Conservation (phyloP, 2,888 invertebrate species). For the Diogma glabrata region DNA sequence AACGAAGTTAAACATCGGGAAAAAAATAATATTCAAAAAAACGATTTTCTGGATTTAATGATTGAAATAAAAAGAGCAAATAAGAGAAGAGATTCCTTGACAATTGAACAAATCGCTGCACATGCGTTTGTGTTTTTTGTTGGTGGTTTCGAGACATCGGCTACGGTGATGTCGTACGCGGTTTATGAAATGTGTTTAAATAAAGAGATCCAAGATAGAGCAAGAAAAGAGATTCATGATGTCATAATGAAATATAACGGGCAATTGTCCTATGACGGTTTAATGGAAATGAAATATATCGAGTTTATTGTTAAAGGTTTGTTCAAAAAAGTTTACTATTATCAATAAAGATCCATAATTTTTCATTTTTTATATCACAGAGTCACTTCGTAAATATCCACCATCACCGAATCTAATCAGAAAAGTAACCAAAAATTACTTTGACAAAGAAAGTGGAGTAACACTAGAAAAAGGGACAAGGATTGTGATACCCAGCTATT, state of each 20-base stretch:
- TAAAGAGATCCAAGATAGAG: conserved; percentile 39
- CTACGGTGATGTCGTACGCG: conserved; percentile 43
- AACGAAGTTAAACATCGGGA: conserved; percentile 33
- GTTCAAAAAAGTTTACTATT: not conserved
- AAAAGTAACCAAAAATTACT: not conserved
- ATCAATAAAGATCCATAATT: too few relatives aligned
- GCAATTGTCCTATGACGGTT: conserved; percentile 41
- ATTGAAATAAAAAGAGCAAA: conserved; percentile 31
- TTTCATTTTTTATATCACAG: conserved; percentile 22
- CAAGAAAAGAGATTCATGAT: conserved; percentile 38
- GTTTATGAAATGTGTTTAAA: conserved; percentile 43
- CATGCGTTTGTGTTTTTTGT: conserved; percentile 46
- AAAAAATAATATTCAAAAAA: conserved; percentile 29
- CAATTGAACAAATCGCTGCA: conserved; percentile 33
- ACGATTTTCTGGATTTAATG: conserved; percentile 40
- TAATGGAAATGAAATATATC: conserved; percentile 44
- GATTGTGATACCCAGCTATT: conserved; percentile 25
- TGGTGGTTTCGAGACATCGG: conserved; percentile 49
- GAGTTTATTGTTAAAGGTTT: conserved; percentile 44
- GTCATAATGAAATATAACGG: conserved; percentile 36
- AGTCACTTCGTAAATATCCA: conserved; percentile 11
- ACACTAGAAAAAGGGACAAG: conserved; percentile 22
- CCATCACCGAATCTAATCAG: conserved; percentile 1
- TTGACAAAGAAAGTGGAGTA: conserved; percentile 20
- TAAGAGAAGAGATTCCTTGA: conserved; percentile 15